Evolutionary conservation across 2,797 vertebrate species (phyloP), one percentile per base, ranked within the genome.

Genomic region (Harpagifer antarcticus): DNA sequence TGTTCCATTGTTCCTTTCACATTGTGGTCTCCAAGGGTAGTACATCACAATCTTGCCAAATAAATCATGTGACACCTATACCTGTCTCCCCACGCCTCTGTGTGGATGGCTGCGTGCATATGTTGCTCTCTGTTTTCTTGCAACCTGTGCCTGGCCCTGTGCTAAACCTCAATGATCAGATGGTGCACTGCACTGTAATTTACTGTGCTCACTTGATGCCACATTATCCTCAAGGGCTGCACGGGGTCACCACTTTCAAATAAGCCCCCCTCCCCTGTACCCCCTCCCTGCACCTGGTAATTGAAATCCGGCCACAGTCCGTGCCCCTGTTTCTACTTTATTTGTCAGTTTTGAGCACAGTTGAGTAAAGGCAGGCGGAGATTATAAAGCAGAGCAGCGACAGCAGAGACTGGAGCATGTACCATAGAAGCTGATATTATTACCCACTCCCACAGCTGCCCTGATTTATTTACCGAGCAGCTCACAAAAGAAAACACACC

Each of bases 231-330:
- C 83, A 73, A 81, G 91, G 88, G 89, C 89, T 78, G 79, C 52
- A 47, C 44, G 10, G 93, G 93, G 93, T 94, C 93, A 92, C 71
- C 4, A 76, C 89, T 90, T 93, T 86, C 94, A 92, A 94, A 94
- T 94, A 94, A 86, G 86, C 54, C 43, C 73, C 73, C 69, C 44
- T 33, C 59, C 67, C 54, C 58, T 16, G 11, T 47, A 64, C 85
- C 82, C 68, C 84, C 87, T 79, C 80, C 82, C 74, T 69, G 83
- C 88, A 86, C 68, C 72, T 71, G 78, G 88, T 94, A 94, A 94
- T 94, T 91, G 93, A 94, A 94, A 93, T 91, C 79, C 53, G 48
- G 89, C 77, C 79, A 75, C 76, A 81, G 86, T 88, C 88, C 78
- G 10, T 58, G 59, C 17, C 66, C 68, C 75, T 79, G 60, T 78